Conservation (phyloP, 2,888 invertebrate species). For the Aphrophora alni region DNA sequence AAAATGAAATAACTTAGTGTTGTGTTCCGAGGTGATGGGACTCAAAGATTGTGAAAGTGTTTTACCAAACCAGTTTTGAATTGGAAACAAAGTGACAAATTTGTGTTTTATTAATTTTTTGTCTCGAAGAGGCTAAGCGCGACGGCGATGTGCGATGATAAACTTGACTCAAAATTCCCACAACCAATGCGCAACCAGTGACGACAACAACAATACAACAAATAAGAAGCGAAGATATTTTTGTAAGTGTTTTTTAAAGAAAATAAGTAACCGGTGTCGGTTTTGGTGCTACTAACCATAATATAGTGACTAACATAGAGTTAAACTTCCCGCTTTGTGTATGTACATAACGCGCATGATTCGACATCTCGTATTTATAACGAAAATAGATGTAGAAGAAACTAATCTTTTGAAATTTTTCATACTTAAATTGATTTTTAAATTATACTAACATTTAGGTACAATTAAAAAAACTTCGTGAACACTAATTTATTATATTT, state of each 20-base stretch:
- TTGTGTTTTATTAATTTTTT: not conserved
- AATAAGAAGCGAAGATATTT: slow-evolving; percentile 9
- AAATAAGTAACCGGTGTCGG: not conserved
- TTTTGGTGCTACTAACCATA: not conserved
- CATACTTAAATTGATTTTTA: no score
- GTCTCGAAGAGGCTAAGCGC: not conserved
- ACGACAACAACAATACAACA: not conserved
- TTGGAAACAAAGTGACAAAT: not conserved
- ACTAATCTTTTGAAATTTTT: no score
- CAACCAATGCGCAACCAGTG: not conserved
- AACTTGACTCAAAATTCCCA: not conserved
- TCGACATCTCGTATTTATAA: no score
- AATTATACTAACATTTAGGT: no score
- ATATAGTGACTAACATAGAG: not conserved
- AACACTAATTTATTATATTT: no score
- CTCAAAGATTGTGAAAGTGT: not conserved
- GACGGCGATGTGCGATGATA: not conserved
- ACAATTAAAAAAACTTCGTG: no score
- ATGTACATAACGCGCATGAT: not conserved
- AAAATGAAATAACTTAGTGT: not conserved
- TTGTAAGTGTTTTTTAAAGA: not conserved
- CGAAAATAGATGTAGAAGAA: no score
- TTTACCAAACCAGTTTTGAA: not conserved
- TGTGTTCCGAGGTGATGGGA: not conserved
- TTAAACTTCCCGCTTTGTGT: not conserved